phyloP scores from a whole-genome alignment of 2,888 invertebrate species.

The Macrophya annulata region DNA sequence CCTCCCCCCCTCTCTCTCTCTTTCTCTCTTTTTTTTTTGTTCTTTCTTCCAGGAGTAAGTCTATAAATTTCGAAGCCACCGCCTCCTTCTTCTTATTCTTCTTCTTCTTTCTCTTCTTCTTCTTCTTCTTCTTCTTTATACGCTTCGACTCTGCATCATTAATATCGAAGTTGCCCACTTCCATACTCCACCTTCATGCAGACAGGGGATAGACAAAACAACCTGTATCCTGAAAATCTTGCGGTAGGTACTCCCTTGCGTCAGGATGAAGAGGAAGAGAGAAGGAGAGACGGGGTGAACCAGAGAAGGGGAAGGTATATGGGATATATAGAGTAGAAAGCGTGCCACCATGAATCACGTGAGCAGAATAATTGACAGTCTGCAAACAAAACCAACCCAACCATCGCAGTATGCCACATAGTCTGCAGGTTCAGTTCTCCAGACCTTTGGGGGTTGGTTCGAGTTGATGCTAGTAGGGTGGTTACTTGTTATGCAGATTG shows the following conservation, averaged over 20 bases:
- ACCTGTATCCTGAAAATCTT: background rate
- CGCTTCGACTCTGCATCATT: conserved; percentile 50
- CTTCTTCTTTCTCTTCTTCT: background rate
- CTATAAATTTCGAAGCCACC: conserved; percentile 18
- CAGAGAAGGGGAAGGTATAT: background rate
- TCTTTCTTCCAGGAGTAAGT: background rate
- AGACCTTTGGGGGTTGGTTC: conserved; percentile 25
- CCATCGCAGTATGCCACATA: conserved; percentile 39
- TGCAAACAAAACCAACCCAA: conserved; percentile 62
- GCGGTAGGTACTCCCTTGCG: background rate
- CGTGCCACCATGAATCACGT: conserved; percentile 63
- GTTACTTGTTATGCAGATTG: conserved; percentile 50
- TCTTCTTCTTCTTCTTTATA: background rate
- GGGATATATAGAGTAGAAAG: background rate
- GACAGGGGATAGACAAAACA: conserved; percentile 34
- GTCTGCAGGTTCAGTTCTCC: conserved; percentile 21
- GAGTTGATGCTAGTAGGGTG: conserved; percentile 33
- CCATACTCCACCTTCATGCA: conserved; percentile 23
- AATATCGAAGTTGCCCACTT: conserved; percentile 49
- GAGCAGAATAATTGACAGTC: conserved; percentile 62
- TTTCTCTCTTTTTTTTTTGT: background rate
- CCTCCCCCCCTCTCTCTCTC: background rate
- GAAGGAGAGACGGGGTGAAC: background rate
- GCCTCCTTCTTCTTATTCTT: background rate
- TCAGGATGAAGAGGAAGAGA: background rate